Conservation (phyloP, 2,888 invertebrate species). For the Listrodromus nycthemerus region DNA sequence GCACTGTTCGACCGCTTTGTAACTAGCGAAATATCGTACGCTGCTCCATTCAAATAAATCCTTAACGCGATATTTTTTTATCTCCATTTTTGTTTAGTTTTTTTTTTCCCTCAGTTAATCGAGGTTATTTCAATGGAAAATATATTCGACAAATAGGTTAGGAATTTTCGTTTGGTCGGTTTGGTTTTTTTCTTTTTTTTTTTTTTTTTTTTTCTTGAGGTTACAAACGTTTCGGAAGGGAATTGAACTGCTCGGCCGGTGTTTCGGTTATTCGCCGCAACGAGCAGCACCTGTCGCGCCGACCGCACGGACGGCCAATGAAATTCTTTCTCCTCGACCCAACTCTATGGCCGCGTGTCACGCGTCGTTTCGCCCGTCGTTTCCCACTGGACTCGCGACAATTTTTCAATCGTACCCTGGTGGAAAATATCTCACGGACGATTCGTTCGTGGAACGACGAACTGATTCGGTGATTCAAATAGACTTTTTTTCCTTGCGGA, state of each 20-base stretch:
- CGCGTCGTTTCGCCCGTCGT: not conserved
- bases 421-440: no score
- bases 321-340: not conserved
- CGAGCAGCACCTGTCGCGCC: conserved; percentile 30
- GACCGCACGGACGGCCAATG: not conserved
- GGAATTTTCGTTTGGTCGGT: not conserved
- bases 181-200: not conserved
- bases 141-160: no score
- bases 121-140: no score
- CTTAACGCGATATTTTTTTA: not conserved
- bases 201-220: conserved; percentile 10
- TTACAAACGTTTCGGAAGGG: not conserved
- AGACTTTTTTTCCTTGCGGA: no score
- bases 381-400: not conserved
- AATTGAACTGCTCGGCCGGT: not conserved
- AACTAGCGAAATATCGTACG: no score
- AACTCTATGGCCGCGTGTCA: conserved; percentile 22
- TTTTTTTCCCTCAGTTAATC: no score
- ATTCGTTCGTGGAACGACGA: no score
- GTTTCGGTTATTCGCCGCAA: not conserved
- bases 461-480: no score
- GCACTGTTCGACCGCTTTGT: not conserved
- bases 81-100: no score
- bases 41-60: not conserved
- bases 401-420: no score